A percentile compares a stretch with the other conserved stretches of the same genome.
Conservation (phyloP, 2,113 vertebrate genomes). For the Sebastes schlegelii region DNA sequence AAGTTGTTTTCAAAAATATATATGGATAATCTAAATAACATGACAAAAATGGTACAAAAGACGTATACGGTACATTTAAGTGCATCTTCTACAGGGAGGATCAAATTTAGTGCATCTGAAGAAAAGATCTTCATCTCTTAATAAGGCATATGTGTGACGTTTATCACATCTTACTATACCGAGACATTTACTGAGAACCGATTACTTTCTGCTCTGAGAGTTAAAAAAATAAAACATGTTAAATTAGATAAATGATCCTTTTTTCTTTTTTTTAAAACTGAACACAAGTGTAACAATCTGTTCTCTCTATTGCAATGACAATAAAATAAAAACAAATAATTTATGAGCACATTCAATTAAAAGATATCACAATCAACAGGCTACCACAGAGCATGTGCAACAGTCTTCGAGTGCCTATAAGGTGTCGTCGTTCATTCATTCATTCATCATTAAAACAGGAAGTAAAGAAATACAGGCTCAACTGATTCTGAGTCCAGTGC, state of each 20-base stretch:
- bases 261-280: neutral
- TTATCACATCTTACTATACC: slow-evolving; percentile 68
- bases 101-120: slow-evolving; percentile 68
- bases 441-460: slow-evolving; percentile 47
- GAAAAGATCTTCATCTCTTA: slow-evolving; percentile 55
- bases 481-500: slow-evolving; percentile 35
- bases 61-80: slow-evolving; percentile 67
- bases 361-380: slow-evolving; percentile 36
- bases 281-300: slow-evolving; percentile 5
- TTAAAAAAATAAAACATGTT: slow-evolving; percentile 29
- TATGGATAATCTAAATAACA: slow-evolving; percentile 68
- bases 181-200: slow-evolving; percentile 38
- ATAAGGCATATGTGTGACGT: slow-evolving; percentile 80
- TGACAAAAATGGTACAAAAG: slow-evolving; percentile 62
- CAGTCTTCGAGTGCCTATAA: slow-evolving; percentile 37
- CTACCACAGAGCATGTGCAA: slow-evolving; percentile 64
- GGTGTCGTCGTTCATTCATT: slow-evolving; percentile 63
- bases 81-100: slow-evolving; percentile 39
- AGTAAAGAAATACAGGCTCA: slow-evolving; percentile 34
- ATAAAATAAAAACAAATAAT: slow-evolving; percentile 35
- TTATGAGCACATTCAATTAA: slow-evolving; percentile 58
- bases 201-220: neutral
- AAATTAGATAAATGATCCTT: slow-evolving; percentile 20
- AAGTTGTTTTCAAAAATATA: slow-evolving; percentile 65
- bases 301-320: neutral